A percentile compares a stretch with the other conserved stretches of the same genome.
Evolutionary conservation across 2,888 invertebrate species (phyloP).

Genomic region (Macaria liturata): DNA sequence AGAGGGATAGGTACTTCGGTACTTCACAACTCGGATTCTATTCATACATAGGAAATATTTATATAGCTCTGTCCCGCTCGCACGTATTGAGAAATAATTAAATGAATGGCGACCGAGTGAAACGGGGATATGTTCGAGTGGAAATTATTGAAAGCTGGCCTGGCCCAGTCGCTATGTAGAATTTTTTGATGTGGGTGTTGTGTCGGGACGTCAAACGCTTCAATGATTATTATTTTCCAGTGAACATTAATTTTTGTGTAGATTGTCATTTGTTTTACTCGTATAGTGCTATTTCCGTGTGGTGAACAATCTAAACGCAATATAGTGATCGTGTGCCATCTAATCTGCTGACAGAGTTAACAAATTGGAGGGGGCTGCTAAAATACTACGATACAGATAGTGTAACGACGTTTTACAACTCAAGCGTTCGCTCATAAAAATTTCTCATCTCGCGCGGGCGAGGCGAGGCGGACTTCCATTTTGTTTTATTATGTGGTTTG

Average conservation of each 20-base stretch:
- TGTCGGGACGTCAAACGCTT: constrained; percentile 80
- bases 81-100: constrained; percentile 77
- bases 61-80: constrained; percentile 69
- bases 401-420: constrained; percentile 81
- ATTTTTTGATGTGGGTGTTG: constrained; percentile 82
- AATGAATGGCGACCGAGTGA: constrained; percentile 80
- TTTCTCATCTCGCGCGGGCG: constrained; percentile 73
- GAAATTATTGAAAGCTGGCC: constrained; percentile 79
- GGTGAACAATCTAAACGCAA: constrained; percentile 52
- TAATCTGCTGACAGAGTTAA: constrained; percentile 71
- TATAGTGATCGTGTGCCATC: constrained; percentile 66
- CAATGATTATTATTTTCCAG: constrained; percentile 80
- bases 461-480: constrained; percentile 78
- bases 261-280: constrained; percentile 58
- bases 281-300: constrained; percentile 54
- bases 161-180: constrained; percentile 79
- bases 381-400: constrained; percentile 82
- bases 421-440: constrained; percentile 73
- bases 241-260: constrained; percentile 71
- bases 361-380: constrained; percentile 79
- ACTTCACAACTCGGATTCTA: constrained; percentile 79
- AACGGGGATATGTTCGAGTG: constrained; percentile 78
- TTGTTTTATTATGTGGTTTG: constrained; percentile 80
- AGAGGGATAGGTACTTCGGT: constrained; percentile 66
- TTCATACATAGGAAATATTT: constrained; percentile 80